A percentile compares a stretch with the other conserved stretches of the same genome.
Evolutionary conservation across 2,888 invertebrate species (phyloP).

Genomic region (Tiliacea citrago): DNA sequence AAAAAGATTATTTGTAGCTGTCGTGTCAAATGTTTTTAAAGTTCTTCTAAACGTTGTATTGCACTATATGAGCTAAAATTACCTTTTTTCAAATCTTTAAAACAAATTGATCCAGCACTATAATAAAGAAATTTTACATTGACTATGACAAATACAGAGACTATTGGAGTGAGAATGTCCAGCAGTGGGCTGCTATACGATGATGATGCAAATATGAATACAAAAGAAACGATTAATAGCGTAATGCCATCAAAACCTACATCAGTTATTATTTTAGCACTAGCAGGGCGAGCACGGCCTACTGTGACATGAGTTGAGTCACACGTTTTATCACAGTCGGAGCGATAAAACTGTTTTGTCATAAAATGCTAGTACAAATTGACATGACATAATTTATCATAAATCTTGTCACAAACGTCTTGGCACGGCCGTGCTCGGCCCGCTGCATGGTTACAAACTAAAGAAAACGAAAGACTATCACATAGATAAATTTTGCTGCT

Average conservation of each 20-base stretch:
- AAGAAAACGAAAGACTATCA: slow-evolving; percentile 1
- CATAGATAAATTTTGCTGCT: background rate
- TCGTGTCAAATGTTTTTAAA: background rate
- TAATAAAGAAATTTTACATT: background rate
- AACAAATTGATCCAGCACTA: background rate
- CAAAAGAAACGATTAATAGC: background rate
- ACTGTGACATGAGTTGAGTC: no score
- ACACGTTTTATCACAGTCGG: no score
- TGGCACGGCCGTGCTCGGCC: no score
- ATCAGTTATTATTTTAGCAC: background rate
- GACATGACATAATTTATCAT: no score
- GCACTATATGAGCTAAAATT: no score
- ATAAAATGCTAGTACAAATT: no score
- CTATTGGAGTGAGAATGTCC: no score
- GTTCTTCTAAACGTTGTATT: background rate
- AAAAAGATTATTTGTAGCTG: background rate
- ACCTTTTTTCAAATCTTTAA: background rate
- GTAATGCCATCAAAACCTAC: background rate
- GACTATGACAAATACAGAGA: background rate
- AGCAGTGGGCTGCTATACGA: no score
- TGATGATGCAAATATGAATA: background rate
- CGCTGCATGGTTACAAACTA: background rate
- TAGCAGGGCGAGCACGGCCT: no score
- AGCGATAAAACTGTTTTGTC: no score
- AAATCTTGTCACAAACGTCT: no score